Conservation (phyloP, 2,888 invertebrate genomes). For the Lithophane semibrunnea region DNA sequence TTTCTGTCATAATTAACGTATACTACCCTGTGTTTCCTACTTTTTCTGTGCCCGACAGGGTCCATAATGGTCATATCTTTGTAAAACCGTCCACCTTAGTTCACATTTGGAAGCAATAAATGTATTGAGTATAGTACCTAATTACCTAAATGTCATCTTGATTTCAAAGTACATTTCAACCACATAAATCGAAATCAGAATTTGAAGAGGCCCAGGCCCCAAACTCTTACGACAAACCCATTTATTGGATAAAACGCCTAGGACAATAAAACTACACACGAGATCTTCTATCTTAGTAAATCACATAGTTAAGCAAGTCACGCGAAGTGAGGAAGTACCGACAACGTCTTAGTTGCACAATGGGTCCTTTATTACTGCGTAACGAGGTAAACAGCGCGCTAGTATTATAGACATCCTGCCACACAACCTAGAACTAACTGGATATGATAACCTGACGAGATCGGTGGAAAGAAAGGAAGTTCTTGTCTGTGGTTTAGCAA, state of each 20-base stretch:
- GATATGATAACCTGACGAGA: neutral
- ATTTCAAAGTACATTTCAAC: neutral
- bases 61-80: too few relatives aligned
- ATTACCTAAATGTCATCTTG: neutral
- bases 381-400: slow-evolving; percentile 35
- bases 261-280: neutral
- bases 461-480: neutral
- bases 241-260: neutral
- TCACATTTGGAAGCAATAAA: too few relatives aligned
- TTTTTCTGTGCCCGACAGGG: too few relatives aligned
- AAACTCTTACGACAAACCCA: neutral
- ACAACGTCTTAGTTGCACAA: slow-evolving; percentile 16
- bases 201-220: neutral
- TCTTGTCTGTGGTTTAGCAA: neutral
- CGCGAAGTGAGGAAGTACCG: slow-evolving; percentile 42
- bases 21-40: too few relatives aligned
- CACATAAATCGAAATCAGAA: neutral
- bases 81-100: too few relatives aligned
- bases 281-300: neutral
- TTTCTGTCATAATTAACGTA: neutral
- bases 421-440: slow-evolving; percentile 1
- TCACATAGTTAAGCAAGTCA: slow-evolving; percentile 13
- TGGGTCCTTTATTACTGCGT: slow-evolving; percentile 14
- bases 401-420: slow-evolving; percentile 29
- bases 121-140: too few relatives aligned